Evolutionary conservation across 2,797 vertebrate species (phyloP).

Genomic region (Chloroceryle inda): DNA sequence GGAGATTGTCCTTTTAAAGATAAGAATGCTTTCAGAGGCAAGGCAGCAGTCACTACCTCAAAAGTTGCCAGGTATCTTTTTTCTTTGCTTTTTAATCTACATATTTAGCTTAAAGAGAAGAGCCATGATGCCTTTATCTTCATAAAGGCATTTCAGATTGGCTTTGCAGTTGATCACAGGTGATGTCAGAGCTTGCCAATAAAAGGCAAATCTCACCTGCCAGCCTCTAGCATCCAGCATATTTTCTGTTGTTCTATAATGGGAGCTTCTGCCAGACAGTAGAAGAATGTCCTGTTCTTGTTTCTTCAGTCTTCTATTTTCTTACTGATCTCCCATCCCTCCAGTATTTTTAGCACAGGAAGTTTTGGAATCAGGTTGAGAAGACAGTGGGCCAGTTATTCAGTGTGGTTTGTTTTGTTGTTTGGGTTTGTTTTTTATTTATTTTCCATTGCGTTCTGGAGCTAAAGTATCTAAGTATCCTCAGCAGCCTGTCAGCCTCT

Average conservation of each 20-base stretch:
- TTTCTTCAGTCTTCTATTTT: neutral
- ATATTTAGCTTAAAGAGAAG: neutral
- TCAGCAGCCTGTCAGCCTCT: neutral
- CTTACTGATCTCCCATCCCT: neutral
- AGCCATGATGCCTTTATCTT: neutral
- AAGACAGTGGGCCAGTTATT: neutral
- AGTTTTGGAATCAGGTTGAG: neutral
- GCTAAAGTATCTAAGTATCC: neutral
- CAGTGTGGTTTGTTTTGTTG: neutral
- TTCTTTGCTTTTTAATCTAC: neutral
- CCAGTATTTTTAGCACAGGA: neutral
- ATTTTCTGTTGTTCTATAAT: neutral
- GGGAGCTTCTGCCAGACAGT: neutral
- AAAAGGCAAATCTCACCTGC: neutral
- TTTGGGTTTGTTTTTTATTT: too few species aligned
- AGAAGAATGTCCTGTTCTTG: neutral
- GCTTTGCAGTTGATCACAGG: neutral
- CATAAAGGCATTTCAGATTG: neutral
- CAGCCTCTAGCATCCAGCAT: neutral
- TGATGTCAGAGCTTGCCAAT: neutral
- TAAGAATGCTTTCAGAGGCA: neutral
- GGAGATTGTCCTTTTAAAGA: neutral
- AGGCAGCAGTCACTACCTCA: neutral
- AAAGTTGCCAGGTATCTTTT: neutral
- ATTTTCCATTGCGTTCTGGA: neutral